Base-by-base conservation (phyloP, 2,113 vertebrate genomes). In the Solea senegalensis region DNA sequence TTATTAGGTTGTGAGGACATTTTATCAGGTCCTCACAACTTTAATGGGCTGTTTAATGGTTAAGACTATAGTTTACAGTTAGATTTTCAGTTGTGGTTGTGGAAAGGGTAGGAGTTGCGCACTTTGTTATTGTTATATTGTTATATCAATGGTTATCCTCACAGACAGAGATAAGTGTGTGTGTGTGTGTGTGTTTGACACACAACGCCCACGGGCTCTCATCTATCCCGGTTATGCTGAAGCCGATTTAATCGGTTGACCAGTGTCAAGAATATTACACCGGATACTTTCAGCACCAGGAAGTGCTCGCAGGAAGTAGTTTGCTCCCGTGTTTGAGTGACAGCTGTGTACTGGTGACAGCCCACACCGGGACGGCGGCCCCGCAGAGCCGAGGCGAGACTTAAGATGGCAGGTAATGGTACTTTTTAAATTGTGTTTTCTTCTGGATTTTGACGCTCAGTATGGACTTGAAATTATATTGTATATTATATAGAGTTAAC, bases 331-430 rank as follows among this genome's bases (percentile, higher is more conserved):
- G 80, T 81, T 90, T 91, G 90, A 92, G 84, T 92, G 91, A 92
- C 91, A 93, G 91, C 86, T 88, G 89, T 72, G 88, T 62, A 77
- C 84, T 60, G 78, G 89, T 91, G 89, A 92, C 91, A 92, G 86
- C 86, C 89, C 86, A 91, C 83, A 90, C 65, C 88, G 63, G 89
- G 88, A 91, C 90, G 82, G 89, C 85, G 86, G 82, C 88, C 88
- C 87, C 83, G 80, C 86, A 80, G 80, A 91, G 88, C 85, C 78
- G 84, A 90, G 86, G 81, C 83, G 84, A 89, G 56, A 84, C 85
- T 89, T 93, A 95, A 96, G 93, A 96, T 95, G 95, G 95, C 94
- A 89, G 90, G 93, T 90, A 80, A 89, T 66, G 80, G 69, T 56
- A 87, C 88, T 84, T 86, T 79, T 78, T 40, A 74, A 84, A 82